Base-by-base conservation (phyloP, 2,888 invertebrate genomes). In the Drosophila anomalata region DNA sequence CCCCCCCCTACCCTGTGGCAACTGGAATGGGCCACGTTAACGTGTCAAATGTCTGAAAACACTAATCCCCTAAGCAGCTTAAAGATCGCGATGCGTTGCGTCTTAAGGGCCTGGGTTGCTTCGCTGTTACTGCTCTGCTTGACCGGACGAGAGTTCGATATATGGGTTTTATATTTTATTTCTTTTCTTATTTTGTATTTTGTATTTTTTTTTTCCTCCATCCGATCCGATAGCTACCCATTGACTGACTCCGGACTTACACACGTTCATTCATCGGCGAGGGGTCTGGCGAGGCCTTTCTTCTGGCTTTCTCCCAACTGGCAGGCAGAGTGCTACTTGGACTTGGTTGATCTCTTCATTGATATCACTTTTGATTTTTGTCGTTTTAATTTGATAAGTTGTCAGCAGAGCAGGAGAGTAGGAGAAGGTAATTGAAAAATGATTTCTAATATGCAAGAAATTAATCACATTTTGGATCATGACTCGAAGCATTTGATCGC, bases 1-100 rank as follows among this genome's bases (percentile, higher is more conserved):
- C 29, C 54, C 14, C 12, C 46, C 4, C n/a, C 2, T 17, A 17
- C 17, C 17, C 17, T 17, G 17, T 20, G 26, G 47, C 62, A n/a
- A 24, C 17, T 29, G 29, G 24, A 61, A 57, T 68, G 57, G 74
- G 83, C 77, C 76, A 87, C 77, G 87, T 72, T 88, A 85, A 85
- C 85, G 89, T 89, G 89, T 89, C 89, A 89, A 89, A 89, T 87
- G 89, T 87, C 89, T 89, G 78, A 85, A 89, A 84, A 90, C 88
- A 89, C 76, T 90, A 90, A 90, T 90, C 90, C 87, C 78, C 89
- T 90, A 90, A 90, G 89, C 90, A 86, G 90, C 90, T 90, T 90
- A 90, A 84, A 85, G 84, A 87, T 87, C 82, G 87, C 87, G 85
- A 79, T 84, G 84, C 36, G 36, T 36, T 36, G 36, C 36, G 36